Evolutionary conservation across 1,140 invertebrate species (phyloP).

Genomic region (Macrobrachium nipponense): DNA sequence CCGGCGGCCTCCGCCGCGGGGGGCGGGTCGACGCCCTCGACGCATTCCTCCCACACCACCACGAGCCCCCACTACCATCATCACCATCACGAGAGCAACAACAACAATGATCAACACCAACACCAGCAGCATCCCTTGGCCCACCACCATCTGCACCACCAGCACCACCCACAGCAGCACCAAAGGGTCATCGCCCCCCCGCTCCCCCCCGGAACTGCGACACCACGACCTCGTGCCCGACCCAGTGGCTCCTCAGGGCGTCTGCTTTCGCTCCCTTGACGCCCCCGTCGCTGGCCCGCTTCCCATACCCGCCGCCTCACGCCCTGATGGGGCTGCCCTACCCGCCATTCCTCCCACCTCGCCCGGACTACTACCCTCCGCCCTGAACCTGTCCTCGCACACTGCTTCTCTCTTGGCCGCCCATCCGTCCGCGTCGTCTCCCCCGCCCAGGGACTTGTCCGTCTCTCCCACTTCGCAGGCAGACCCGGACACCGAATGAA

Average conservation of each 20-base stretch:
- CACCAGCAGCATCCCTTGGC: constrained; percentile 18
- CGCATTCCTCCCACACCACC: neutral
- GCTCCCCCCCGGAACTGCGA: constrained; percentile 43
- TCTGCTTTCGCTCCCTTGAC: constrained; percentile 56
- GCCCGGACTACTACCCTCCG: constrained; percentile 63
- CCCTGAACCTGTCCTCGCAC: constrained; percentile 61
- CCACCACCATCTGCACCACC: constrained; percentile 24
- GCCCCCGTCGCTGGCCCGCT: constrained; percentile 53
- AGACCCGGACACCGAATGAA: constrained; percentile 60
- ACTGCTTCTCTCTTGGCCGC: constrained; percentile 35
- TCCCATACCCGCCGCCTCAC: constrained; percentile 62
- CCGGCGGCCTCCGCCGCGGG: constrained; percentile 68
- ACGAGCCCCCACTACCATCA: constrained; percentile 26
- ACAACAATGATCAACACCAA: constrained; percentile 39
- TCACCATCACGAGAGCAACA: constrained; percentile 21
- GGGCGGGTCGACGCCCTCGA: neutral
- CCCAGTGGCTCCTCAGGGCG: constrained; percentile 47
- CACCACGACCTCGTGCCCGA: constrained; percentile 59
- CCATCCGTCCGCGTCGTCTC: constrained; percentile 44
- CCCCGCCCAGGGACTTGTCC: constrained; percentile 49
- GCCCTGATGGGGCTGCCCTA: constrained; percentile 60
- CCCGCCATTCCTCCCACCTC: constrained; percentile 62
- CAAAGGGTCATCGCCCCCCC: constrained; percentile 19
- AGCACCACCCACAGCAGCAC: constrained; percentile 51
- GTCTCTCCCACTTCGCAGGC: constrained; percentile 58